These are phyloP conservation scores for Drosophila repletoides DNA, from an alignment of 1,140 invertebrate genomes.

Conservation along the genomic window DNA sequence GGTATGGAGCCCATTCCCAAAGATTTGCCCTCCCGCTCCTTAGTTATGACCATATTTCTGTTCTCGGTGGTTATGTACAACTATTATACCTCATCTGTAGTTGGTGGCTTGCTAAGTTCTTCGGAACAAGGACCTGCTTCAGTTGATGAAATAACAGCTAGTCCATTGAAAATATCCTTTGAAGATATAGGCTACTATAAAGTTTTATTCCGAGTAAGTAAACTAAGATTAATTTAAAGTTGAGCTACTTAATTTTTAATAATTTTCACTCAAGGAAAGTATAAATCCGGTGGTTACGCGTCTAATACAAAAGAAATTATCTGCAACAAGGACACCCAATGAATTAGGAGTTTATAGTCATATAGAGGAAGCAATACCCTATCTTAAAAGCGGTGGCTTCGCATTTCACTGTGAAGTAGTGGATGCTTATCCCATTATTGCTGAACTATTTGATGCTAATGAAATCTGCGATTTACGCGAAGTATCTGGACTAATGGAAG, in stretches of 20 bases:
- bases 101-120: slow-evolving; percentile 72
- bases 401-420: slow-evolving; percentile 80
- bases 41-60: slow-evolving; percentile 66
- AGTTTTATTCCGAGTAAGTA: slow-evolving; percentile 70
- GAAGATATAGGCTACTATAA: slow-evolving; percentile 81
- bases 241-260: background rate
- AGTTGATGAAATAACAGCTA: slow-evolving; percentile 62
- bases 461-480: slow-evolving; percentile 74
- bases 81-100: slow-evolving; percentile 78
- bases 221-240: background rate
- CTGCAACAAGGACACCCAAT: slow-evolving; percentile 26
- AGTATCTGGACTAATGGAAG: slow-evolving; percentile 66
- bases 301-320: slow-evolving; percentile 56
- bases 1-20: slow-evolving; percentile 63
- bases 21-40: slow-evolving; percentile 50
- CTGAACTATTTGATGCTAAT: slow-evolving; percentile 67
- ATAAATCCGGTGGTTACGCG: slow-evolving; percentile 36
- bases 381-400: slow-evolving; percentile 63
- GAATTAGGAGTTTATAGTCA: slow-evolving; percentile 64
- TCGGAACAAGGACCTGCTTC: slow-evolving; percentile 61
- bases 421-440: slow-evolving; percentile 74
- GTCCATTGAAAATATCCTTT: slow-evolving; percentile 69
- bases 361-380: slow-evolving; percentile 70
- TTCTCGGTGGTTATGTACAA: slow-evolving; percentile 78
- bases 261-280: slow-evolving; percentile 43